Percentiles rank a stretch among this genome's conserved stretches.
These are phyloP conservation scores for Tragelaphus strepsiceros DNA, from an alignment of 2,113 vertebrate species.

Conservation along the genomic window DNA sequence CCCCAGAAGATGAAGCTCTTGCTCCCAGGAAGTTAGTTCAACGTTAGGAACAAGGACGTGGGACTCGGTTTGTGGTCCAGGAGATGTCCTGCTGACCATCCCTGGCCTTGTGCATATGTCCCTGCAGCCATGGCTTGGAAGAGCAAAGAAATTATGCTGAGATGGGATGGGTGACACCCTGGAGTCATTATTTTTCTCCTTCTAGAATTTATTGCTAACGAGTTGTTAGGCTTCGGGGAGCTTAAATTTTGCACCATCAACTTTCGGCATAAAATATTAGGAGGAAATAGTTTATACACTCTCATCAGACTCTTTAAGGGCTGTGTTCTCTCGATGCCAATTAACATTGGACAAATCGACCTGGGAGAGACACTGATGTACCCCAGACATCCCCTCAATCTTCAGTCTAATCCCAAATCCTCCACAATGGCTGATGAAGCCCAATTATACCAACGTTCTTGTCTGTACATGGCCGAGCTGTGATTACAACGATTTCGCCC, in stretches of 20 bases:
- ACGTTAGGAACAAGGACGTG: too few relatives aligned
- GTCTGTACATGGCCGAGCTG: neutral
- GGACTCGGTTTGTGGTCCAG: accelerated
- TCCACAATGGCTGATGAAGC: neutral
- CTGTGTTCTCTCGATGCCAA: neutral
- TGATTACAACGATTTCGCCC: neutral
- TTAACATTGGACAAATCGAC: constrained; percentile 24
- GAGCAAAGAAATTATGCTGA: neutral
- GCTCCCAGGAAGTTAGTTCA: neutral
- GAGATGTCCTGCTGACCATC: accelerated
- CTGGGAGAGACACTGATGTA: neutral
- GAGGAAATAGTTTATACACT: neutral
- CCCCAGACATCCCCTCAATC: neutral
- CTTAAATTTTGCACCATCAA: constrained; percentile 45
- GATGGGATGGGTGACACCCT: accelerated
- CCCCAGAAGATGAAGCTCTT: neutral
- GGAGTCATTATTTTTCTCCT: neutral
- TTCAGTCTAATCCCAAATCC: neutral
- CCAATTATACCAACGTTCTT: neutral
- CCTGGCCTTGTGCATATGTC: accelerated
- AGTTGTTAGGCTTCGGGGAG: constrained; percentile 31
- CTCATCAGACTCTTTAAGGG: neutral
- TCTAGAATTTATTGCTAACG: constrained; percentile 39
- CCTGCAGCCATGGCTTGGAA: accelerated
- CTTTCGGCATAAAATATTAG: constrained; percentile 40